Conservation (phyloP, 2,113 vertebrate species). For the Erinaceus europaeus region DNA sequence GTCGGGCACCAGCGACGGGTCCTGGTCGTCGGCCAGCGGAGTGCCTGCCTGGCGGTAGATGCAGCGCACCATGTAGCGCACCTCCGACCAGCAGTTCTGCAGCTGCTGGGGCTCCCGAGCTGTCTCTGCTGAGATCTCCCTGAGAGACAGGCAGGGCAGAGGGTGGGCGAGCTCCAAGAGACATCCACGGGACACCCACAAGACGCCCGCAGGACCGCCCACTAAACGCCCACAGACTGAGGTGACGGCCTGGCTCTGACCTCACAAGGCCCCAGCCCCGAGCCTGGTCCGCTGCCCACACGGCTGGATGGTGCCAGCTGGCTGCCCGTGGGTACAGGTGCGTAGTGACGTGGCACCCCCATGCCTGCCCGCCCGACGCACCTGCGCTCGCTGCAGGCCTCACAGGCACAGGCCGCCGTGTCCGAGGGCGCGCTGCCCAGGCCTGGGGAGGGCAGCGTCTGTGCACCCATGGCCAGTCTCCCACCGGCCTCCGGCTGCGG, state of each 20-base stretch:
- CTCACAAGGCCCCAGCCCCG: neutral
- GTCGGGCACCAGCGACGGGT: constrained; percentile 92
- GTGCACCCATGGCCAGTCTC: constrained; percentile 86
- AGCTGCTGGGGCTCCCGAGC: constrained; percentile 96
- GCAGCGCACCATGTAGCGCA: constrained; percentile 95
- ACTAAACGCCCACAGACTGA: too few species aligned
- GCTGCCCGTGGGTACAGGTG: too few species aligned
- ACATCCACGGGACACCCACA: too few species aligned
- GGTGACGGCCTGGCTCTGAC: too few species aligned
- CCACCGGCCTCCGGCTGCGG: constrained; percentile 87
- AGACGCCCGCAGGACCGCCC: too few species aligned
- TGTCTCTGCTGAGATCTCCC: constrained; percentile 92
- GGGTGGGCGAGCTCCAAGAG: neutral
- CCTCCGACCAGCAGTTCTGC: constrained; percentile 98
- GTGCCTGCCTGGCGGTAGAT: constrained; percentile 97
- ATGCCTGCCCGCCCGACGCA: constrained; percentile 43
- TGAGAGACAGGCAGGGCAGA: constrained; percentile 67
- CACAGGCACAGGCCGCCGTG: constrained; percentile 89
- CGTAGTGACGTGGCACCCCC: too few species aligned
- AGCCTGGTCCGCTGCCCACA: neutral
- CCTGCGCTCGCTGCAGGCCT: constrained; percentile 95
- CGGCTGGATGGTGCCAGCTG: too few species aligned
- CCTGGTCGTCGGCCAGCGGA: constrained; percentile 93
- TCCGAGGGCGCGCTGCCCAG: constrained; percentile 85
- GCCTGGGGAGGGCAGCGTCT: constrained; percentile 87